Conservation (phyloP, 1,140 invertebrate species). For the Papilio xuthus region DNA sequence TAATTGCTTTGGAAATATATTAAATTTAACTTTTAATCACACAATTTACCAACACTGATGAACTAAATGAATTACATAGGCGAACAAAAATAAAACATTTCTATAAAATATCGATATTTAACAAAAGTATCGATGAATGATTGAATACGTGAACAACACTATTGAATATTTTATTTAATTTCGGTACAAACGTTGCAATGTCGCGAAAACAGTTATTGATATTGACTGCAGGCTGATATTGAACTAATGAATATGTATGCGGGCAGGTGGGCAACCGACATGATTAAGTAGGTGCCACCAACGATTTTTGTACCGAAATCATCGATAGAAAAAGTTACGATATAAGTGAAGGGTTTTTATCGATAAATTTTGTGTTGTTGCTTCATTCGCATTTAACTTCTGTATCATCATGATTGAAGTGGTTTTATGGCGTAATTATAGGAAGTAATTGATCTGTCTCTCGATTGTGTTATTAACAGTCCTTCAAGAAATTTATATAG, state of each 20-base stretch:
- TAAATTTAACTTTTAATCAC: not conserved
- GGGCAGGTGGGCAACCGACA: slow-evolving; percentile 66
- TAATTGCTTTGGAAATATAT: not conserved
- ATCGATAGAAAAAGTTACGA: slow-evolving; percentile 63
- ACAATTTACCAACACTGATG: not conserved
- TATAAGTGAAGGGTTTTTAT: slow-evolving; percentile 56
- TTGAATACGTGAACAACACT: not conserved
- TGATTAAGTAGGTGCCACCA: slow-evolving; percentile 76
- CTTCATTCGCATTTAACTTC: not conserved
- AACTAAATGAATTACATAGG: not conserved
- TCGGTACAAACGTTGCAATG: slow-evolving; percentile 49
- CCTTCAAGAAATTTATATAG: not conserved
- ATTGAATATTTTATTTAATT: slow-evolving; percentile 36
- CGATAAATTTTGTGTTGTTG: slow-evolving; percentile 45
- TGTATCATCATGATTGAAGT: not conserved
- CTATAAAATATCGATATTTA: not conserved
- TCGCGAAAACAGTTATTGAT: slow-evolving; percentile 73
- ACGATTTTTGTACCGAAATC: slow-evolving; percentile 73
- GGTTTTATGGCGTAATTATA: not conserved
- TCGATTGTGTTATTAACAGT: not conserved
- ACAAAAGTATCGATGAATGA: not conserved
- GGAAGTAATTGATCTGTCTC: not conserved
- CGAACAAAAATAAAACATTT: not conserved
- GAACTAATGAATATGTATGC: slow-evolving; percentile 76
- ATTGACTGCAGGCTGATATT: slow-evolving; percentile 68